phyloP scores from a whole-genome alignment of 2,888 invertebrate genomes.

The Belgica antarctica region DNA sequence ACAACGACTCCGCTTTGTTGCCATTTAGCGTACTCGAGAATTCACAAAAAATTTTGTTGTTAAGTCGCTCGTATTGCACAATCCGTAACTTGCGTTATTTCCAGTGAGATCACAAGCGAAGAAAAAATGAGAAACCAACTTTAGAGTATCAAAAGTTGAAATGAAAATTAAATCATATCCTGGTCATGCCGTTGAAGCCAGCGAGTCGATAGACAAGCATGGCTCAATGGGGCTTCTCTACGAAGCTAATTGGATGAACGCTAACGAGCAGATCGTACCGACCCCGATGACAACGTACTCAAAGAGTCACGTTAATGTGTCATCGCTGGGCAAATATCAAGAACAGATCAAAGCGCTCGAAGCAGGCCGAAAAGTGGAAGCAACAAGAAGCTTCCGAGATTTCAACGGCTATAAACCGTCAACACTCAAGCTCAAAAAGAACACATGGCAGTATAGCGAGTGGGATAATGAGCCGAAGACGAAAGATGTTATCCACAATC shows the following conservation, averaged over 20 bases:
- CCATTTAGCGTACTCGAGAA: no score
- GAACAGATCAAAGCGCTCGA: slow-evolving; percentile 59
- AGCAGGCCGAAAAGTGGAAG: slow-evolving; percentile 52
- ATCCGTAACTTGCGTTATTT: no score
- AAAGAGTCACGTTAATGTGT: slow-evolving; percentile 50
- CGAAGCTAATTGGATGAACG: slow-evolving; percentile 81
- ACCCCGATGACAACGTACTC: background rate
- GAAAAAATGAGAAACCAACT: slow-evolving; percentile 34
- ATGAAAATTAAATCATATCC: slow-evolving; percentile 86
- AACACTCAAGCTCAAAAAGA: slow-evolving; percentile 58
- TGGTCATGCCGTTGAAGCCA: slow-evolving; percentile 72
- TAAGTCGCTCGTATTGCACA: no score
- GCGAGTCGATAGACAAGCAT: slow-evolving; percentile 67
- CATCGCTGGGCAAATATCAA: slow-evolving; percentile 64
- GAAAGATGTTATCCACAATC: slow-evolving; percentile 45
- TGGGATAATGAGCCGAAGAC: slow-evolving; percentile 57
- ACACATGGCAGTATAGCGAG: slow-evolving; percentile 59
- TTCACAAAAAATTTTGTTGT: no score
- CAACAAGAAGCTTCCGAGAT: slow-evolving; percentile 61
- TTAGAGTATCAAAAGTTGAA: slow-evolving; percentile 45
- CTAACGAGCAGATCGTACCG: slow-evolving; percentile 53
- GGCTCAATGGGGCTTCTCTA: slow-evolving; percentile 74
- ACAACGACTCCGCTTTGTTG: background rate
- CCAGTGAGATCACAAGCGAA: no score
- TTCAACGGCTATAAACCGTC: slow-evolving; percentile 64